phyloP scores from a whole-genome alignment of 2,888 invertebrate species.

The Liodrosophila aerea region DNA sequence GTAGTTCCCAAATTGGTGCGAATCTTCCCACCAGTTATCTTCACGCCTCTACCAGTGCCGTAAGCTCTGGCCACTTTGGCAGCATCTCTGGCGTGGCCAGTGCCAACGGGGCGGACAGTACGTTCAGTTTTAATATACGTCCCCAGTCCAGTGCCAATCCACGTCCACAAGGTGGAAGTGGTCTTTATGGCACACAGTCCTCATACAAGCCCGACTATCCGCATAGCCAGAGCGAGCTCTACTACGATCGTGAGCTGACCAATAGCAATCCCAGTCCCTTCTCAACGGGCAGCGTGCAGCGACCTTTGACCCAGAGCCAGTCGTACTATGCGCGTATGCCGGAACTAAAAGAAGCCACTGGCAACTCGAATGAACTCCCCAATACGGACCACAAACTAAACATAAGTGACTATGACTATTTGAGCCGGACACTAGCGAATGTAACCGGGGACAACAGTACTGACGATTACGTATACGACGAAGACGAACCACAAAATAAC shows the following conservation, averaged over 20 bases:
- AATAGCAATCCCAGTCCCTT: conserved; percentile 61
- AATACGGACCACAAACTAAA: conserved; percentile 60
- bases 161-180: conserved; percentile 44
- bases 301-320: conserved; percentile 44
- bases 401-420: conserved; percentile 66
- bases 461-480: conserved; percentile 58
- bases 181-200: conserved; percentile 54
- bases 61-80: conserved; percentile 75
- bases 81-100: conserved; percentile 76
- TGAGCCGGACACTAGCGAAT: conserved; percentile 54
- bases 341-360: conserved; percentile 49
- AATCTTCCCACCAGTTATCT: conserved; percentile 50
- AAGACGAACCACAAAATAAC: conserved; percentile 47
- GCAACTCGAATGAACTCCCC: conserved; percentile 20
- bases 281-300: conserved; percentile 43
- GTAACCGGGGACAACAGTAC: conserved; percentile 37
- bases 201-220: conserved; percentile 55
- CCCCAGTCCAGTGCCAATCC: conserved; percentile 67
- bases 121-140: conserved; percentile 80
- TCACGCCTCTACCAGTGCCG: conserved; percentile 75
- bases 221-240: conserved; percentile 50
- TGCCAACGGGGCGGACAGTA: conserved; percentile 79
- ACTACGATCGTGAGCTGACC: conserved; percentile 65
- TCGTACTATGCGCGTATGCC: conserved; percentile 52
- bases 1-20: conserved; percentile 38